Evolutionary conservation across 1,140 invertebrate genomes (phyloP), one percentile per base, ranked within the genome.

Genomic region (Bacillus rossius): DNA sequence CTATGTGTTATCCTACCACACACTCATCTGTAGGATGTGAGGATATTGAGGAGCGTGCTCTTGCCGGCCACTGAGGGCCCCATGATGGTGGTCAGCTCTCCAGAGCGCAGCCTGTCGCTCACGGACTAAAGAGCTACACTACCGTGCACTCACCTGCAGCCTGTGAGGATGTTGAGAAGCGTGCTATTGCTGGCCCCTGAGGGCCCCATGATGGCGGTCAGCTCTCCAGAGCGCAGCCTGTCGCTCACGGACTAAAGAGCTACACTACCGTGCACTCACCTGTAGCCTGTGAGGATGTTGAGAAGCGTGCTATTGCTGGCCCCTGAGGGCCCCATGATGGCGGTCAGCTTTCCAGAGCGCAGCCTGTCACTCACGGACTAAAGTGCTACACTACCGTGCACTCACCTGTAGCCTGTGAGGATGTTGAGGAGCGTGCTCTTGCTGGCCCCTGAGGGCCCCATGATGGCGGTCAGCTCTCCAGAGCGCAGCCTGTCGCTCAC

Each of bases 131-230:
- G 76, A 63, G 93, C 93, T 92, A 80, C n/a, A n/a, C n/a, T n/a
- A n/a, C n/a, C n/a, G n/a, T n/a, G n/a, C n/a, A 82, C 84, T 86
- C 73, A 91, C 89, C 85, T 90, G 79, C 91, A 92, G 73, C 90
- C 90, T 14, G 90, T 91, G 45, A 92, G 80, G 65, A 92, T 91
- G 65, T 92, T 92, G 59, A 92, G 81, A n/a, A 92, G 75, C 2
- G 92, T 94, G 7, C 89, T 92, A 75, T 95, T 96, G 58, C 92
- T 92, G 55, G 92, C 92, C 17, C 92, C 92, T 0, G 91, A 94
- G 16, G 92, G 92, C 8, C 94, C 92, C 92, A 96, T 96, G 65
- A 96, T 95, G 61, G 92, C 93, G 17, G 92, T 94, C 56, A 96
- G 77, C 69, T 95, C 88, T 16, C 92, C 88, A 16, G 90, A 91